phyloP scores from a whole-genome alignment of 2,888 invertebrate genomes.

The Lithosia quadra region DNA sequence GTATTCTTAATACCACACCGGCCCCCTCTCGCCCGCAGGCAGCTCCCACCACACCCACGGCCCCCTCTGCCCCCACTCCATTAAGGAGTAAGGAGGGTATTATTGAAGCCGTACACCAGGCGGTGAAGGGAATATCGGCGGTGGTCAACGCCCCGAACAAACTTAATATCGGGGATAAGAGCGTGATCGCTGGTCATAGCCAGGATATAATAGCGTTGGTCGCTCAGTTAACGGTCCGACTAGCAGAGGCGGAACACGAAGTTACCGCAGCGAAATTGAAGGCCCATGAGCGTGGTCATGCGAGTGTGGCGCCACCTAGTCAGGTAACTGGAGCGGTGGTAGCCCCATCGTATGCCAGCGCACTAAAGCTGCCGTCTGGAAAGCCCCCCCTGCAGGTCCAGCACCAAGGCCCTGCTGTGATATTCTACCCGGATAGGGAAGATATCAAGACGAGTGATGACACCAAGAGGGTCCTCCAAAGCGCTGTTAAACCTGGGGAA shows the following conservation, averaged over 20 bases:
- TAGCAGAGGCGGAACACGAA: too few relatives aligned
- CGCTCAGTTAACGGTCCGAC: too few relatives aligned
- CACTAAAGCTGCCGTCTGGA: not conserved
- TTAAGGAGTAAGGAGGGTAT: not conserved
- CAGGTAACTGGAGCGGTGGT: not conserved
- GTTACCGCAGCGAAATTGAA: too few relatives aligned
- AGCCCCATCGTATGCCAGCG: not conserved
- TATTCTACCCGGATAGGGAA: constrained; percentile 21
- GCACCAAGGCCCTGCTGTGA: constrained; percentile 18
- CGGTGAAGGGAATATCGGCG: not conserved
- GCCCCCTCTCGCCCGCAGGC: not conserved
- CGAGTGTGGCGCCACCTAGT: not conserved
- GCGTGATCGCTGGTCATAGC: too few relatives aligned
- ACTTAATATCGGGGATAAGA: constrained; percentile 14
- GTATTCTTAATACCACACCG: not conserved
- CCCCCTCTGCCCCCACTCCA: not conserved
- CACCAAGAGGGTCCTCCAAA: constrained; percentile 21
- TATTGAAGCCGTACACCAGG: not conserved
- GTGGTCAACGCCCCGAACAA: constrained; percentile 6
- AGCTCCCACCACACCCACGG: not conserved
- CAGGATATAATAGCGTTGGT: too few relatives aligned
- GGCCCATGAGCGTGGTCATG: too few relatives aligned
- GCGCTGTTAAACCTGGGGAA: not conserved
- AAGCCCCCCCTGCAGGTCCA: not conserved
- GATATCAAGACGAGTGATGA: constrained; percentile 23